Conservation (phyloP, 2,797 vertebrate genomes). For the Knipowitschia caucasica region DNA sequence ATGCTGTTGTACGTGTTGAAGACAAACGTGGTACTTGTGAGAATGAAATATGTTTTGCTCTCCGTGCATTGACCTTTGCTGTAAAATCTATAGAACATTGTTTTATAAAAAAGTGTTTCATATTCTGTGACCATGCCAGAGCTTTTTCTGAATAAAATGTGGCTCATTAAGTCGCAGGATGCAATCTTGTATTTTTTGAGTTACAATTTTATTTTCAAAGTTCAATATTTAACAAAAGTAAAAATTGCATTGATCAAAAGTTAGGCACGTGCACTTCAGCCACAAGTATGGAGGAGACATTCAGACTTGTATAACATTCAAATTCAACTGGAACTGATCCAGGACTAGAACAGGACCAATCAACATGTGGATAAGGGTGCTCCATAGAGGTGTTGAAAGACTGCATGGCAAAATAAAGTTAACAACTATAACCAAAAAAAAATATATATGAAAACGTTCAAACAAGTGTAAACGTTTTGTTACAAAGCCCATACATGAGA, state of each 20-base stretch:
- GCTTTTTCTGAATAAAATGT: conserved; percentile 63
- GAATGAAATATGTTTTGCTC: conserved; percentile 40
- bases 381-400: too few species aligned
- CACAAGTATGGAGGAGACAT: too few species aligned
- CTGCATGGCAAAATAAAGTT: too few species aligned
- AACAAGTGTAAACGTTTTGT: too few species aligned
- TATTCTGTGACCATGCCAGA: conserved; percentile 61
- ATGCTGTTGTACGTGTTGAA: conserved; percentile 42
- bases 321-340: too few species aligned
- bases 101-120: conserved; percentile 41
- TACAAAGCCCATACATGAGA: too few species aligned
- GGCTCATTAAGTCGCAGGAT: conserved; percentile 20
- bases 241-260: not conserved
- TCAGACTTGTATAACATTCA: too few species aligned
- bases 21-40: conserved; percentile 37
- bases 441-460: too few species aligned
- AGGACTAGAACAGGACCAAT: too few species aligned
- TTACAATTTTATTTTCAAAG: not conserved
- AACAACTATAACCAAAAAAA: too few species aligned
- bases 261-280: not conserved
- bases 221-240: not conserved
- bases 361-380: too few species aligned
- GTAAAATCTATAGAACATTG: conserved; percentile 29
- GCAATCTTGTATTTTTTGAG: not conserved
- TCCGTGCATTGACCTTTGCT: conserved; percentile 27